Base-by-base conservation (phyloP, 2,797 vertebrate species). In the Sebastes diploproa region DNA sequence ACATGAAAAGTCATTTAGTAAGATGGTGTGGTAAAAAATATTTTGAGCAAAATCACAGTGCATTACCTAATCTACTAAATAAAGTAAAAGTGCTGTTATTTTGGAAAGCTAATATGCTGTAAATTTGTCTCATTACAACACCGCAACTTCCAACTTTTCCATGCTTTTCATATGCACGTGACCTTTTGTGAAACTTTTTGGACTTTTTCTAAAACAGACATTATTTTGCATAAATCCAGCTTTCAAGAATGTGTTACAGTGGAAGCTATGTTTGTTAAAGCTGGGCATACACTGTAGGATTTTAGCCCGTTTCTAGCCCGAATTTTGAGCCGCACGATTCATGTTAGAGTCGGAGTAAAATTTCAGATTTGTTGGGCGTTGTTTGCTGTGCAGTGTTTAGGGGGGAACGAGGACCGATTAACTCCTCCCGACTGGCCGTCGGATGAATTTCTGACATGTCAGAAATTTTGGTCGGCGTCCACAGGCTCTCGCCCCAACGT, bases 41-140 rank as follows among this genome's bases (percentile, higher is more conserved):
- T 46, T 70, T 73, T 5, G 27, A 76, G 77, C 38, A 55, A 75
- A 73, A 78, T 71, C 63, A 32, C 54, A 30, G 23, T 20, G 46
- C 42, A n/a, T 84, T 82, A 65, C 61, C 62, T 67, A 78, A 78
- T 18, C 22, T 70, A 50, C 7, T 18, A 67, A 80, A 68, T 55
- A 77, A 54, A 52, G 61, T 5, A n/a, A 69, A 32, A 7, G 46
- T 16, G 14, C 2, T 12, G 3, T 32, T 54, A 52, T 78, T 52
- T 52, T 68, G 63, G 62, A 72, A 77, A 56, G 13, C 10, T 58
- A 29, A 68, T 30, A 34, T n/a, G 32, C 1, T 52, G 23, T 20
- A 32, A 54, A 13, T 30, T 60, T n/a, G 30, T 60, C 8, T 60
- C 38, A 64, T 36, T 6, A 22, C 16, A 63, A 36, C 58, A 13